Evolutionary conservation across 2,888 invertebrate species (phyloP).

Genomic region (Yponomeuta cagnagella): DNA sequence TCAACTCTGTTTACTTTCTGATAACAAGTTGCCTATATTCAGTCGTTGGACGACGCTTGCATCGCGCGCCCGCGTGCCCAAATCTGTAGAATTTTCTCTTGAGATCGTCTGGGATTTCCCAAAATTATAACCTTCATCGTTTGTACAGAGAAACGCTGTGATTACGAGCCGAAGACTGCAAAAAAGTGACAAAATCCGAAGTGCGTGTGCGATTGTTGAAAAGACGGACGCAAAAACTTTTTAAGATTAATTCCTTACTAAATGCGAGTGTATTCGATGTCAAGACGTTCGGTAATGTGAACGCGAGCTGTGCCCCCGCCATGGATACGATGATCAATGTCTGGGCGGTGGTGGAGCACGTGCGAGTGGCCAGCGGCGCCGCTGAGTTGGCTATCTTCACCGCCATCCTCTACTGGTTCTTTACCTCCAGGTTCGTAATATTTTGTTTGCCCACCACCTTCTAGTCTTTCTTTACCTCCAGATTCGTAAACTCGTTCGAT

Average conservation of each 20-base stretch:
- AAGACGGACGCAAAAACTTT: neutral
- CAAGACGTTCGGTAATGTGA: conserved; percentile 58
- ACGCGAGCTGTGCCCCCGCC: conserved; percentile 31
- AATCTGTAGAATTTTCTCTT: neutral
- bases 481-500: too few relatives aligned
- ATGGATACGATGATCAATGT: conserved; percentile 68
- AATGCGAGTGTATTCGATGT: conserved; percentile 29
- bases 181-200: neutral
- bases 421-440: conserved; percentile 73
- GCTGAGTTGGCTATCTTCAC: conserved; percentile 78
- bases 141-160: neutral
- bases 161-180: neutral
- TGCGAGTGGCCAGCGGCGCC: conserved; percentile 74
- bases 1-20: conserved; percentile 7
- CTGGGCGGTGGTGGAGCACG: conserved; percentile 68
- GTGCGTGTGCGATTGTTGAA: neutral
- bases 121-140: neutral
- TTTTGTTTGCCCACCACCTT: conserved; percentile 4
- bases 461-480: too few relatives aligned
- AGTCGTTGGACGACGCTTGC: neutral
- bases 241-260: conserved; percentile 5
- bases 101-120: neutral
- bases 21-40: neutral
- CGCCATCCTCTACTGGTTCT: conserved; percentile 78
- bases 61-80: neutral